A percentile compares a stretch with the other conserved stretches of the same genome.
Evolutionary conservation across 2,888 invertebrate genomes (phyloP).

Genomic region (Epicampocera succincta): DNA sequence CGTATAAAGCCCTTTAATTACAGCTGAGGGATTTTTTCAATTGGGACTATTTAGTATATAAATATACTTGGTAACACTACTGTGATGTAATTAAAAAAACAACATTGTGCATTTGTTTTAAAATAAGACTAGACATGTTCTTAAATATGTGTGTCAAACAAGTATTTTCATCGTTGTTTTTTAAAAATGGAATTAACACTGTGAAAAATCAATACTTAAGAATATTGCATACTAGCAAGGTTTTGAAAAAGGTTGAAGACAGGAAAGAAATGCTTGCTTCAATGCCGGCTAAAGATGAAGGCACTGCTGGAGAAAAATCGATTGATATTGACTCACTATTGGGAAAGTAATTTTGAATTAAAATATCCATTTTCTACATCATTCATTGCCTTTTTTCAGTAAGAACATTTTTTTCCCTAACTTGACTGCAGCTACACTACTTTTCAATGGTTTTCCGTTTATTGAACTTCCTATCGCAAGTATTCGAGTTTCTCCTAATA

Average conservation of each 20-base stretch:
- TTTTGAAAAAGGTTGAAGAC: conserved; percentile 82
- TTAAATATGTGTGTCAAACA: too few relatives aligned
- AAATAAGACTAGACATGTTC: too few relatives aligned
- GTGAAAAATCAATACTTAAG: conserved; percentile 5
- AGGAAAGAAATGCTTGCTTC: conserved; percentile 83
- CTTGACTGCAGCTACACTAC: conserved; percentile 85
- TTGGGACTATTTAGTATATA: too few relatives aligned
- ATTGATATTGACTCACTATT: conserved; percentile 87
- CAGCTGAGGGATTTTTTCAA: too few relatives aligned
- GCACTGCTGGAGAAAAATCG: conserved; percentile 88
- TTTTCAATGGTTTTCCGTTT: conserved; percentile 90
- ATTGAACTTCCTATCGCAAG: conserved; percentile 91
- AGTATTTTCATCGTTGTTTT: too few relatives aligned
- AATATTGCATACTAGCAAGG: conserved; percentile 73
- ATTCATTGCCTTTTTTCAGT: conserved; percentile 80
- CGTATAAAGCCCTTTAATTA: too few relatives aligned
- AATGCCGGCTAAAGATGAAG: conserved; percentile 86
- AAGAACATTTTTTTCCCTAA: conserved; percentile 88
- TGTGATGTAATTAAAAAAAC: too few relatives aligned
- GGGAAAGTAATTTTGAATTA: conserved; percentile 82
- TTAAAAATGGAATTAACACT: conserved; percentile 33
- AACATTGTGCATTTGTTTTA: too few relatives aligned
- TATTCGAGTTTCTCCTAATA: conserved; percentile 92
- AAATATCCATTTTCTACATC: too few relatives aligned
- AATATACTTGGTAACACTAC: too few relatives aligned